These are phyloP conservation scores for Thryonomys swinderianus DNA, from an alignment of 2,113 vertebrate species.

Conservation along the genomic window DNA sequence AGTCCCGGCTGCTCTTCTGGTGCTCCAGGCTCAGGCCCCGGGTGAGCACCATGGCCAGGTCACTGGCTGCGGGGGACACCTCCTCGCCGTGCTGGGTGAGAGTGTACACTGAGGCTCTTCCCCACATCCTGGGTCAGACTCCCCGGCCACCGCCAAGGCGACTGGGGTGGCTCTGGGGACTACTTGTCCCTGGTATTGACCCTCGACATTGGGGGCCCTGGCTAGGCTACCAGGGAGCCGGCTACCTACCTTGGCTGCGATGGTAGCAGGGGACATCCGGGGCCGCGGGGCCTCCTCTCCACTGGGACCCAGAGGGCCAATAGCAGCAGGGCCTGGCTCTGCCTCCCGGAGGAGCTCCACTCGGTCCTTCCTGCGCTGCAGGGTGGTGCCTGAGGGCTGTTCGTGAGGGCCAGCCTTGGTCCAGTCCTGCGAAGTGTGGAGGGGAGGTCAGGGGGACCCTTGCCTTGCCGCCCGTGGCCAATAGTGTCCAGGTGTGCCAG, in stretches of 20 bases:
- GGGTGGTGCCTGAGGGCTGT: constrained; percentile 88
- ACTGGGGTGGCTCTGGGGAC: background rate
- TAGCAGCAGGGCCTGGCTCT: constrained; percentile 84
- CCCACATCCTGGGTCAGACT: fast-evolving
- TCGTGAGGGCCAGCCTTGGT: constrained; percentile 94
- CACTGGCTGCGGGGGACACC: constrained; percentile 95
- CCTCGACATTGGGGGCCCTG: background rate
- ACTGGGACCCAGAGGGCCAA: constrained; percentile 80
- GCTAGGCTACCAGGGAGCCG: fast-evolving
- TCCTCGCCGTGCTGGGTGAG: constrained; percentile 93
- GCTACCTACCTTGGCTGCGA: constrained; percentile 92
- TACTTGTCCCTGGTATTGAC: fast-evolving
- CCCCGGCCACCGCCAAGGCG: background rate
- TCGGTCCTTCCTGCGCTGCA: constrained; percentile 95
- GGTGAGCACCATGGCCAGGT: constrained; percentile 97
- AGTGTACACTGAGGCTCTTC: fast-evolving
- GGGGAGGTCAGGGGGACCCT: background rate
- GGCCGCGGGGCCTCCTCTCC: constrained; percentile 88
- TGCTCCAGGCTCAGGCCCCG: constrained; percentile 95
- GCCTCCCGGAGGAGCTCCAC: constrained; percentile 92
- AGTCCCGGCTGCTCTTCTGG: constrained; percentile 98
- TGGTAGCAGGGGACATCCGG: constrained; percentile 92
- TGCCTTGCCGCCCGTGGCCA: background rate
- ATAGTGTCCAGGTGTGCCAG: background rate
- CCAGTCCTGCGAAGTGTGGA: constrained; percentile 91